Evolutionary conservation across 2,888 invertebrate genomes (phyloP), one percentile per base, ranked within the genome.

Genomic region (Cephus runcator): DNA sequence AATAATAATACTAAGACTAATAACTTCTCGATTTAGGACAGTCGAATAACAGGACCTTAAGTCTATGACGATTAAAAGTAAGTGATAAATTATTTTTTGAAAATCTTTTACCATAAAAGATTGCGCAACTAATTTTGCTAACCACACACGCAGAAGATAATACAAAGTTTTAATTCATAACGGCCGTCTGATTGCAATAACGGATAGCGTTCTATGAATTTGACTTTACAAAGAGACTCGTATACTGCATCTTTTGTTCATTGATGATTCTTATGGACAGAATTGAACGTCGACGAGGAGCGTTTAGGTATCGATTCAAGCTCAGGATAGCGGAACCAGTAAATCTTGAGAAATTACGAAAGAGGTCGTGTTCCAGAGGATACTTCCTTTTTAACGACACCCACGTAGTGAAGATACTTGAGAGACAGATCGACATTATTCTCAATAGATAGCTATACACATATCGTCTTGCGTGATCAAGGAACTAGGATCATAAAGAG

Each of bases 181-280:
- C 82, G 82, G 82, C 80, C 80, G 76, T 79, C 77, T 40, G 78
- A 78, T 77, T 76, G 77, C 80, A 68, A 73, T 73, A 35, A 76
- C 73, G 71, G 73, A 71, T 56, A 2, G 33, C 75, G 75, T 56
- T 73, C 75, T 78, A 73, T 78, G 75, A 73, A 78, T 78, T 78
- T 78, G 78, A 78, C 76, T 78, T 78, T 73, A 75, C 40, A 76
- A 78, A 76, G 56, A 23, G 73, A 75, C 68, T 76, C 73, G 69
- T 73, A 76, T 33, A 9, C 56, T 76, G 78, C 78, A 76, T 76
- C 73, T 68, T 34, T 23, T 23, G 9, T 15, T 56, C 56, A 23
- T 23, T 56, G 23, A 56, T 56, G 23, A 56, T 56, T 23, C 56
- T 15, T 23, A 23, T 9, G 56, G 23, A 9, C 9, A 23, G 69